Evolutionary conservation across 2,797 vertebrate species (phyloP).

Genomic region (Oophaga sylvatica): DNA sequence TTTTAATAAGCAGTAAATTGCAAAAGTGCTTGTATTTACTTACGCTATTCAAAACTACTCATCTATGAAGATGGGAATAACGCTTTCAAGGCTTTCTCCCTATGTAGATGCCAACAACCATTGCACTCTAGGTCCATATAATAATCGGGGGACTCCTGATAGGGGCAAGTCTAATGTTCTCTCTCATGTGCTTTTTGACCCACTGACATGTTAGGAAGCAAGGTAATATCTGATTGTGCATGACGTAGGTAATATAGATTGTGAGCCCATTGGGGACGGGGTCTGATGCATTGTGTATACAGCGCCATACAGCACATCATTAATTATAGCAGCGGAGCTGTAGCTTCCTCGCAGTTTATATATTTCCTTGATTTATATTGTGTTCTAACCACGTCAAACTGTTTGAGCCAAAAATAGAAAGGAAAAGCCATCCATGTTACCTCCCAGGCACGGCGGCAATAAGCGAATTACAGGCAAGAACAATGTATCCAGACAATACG

Average conservation of each 20-base stretch:
- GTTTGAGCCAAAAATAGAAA: slow-evolving; percentile 40
- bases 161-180: no score
- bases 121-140: no score
- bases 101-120: no score
- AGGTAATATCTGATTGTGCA: neutral
- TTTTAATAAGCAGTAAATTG: no score
- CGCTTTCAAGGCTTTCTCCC: no score
- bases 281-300: slow-evolving; percentile 2
- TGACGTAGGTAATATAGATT: no score
- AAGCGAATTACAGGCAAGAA: neutral
- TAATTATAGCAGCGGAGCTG: neutral
- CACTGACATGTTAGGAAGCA: neutral
- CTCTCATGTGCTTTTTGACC: neutral
- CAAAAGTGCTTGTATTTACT: no score
- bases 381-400: neutral
- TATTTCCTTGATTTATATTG: slow-evolving; percentile 24
- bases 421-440: slow-evolving; percentile 15
- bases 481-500: neutral
- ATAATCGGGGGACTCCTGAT: no score
- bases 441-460: neutral
- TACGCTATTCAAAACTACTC: no score
- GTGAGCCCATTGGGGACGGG: neutral
- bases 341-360: neutral
- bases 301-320: neutral
- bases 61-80: no score